Evolutionary conservation across 64 coral and sea anemone species (phyloP).

Genomic region (Exaiptasia diaphana): DNA sequence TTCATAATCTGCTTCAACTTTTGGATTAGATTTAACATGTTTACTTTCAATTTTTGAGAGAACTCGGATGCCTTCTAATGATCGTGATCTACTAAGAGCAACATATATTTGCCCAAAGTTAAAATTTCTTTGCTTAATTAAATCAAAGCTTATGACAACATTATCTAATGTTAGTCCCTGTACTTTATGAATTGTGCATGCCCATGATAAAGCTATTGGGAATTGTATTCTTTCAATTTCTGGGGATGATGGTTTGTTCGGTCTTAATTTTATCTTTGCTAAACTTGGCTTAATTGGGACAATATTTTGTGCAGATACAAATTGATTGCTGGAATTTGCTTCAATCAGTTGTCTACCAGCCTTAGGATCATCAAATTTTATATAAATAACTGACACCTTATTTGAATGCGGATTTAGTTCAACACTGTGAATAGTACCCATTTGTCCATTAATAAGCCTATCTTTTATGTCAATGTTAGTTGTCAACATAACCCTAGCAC

Average conservation of each 20-base stretch:
- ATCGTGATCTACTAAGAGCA: conserved; percentile 8
- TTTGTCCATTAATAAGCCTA: conserved; percentile 61
- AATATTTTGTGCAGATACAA: conserved; percentile 6
- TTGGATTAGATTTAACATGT: conserved; percentile 12
- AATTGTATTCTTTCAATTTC: conserved; percentile 52
- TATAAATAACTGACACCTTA: not conserved
- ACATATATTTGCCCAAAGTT: conserved; percentile 62
- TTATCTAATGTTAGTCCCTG: conserved; percentile 31
- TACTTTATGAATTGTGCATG: conserved; percentile 48
- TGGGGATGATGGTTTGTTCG: conserved; percentile 44
- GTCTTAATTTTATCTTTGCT: conserved; percentile 39
- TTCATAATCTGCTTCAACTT: conserved; percentile 1
- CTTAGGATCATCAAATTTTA: conserved; percentile 45
- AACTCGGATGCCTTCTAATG: conserved; percentile 14
- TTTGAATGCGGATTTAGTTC: not conserved
- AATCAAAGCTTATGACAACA: conserved; percentile 21
- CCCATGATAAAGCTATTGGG: conserved; percentile 38
- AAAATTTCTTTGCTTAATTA: conserved; percentile 29
- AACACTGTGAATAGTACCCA: conserved; percentile 28
- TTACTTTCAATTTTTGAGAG: not conserved
- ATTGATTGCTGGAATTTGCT: not conserved
- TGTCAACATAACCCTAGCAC: conserved; percentile 9
- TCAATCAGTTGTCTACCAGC: conserved; percentile 18
- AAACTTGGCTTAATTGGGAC: conserved; percentile 50
- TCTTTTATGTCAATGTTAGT: conserved; percentile 37